phyloP scores from a whole-genome alignment of 1,140 invertebrate species.

The Tribolium madens region DNA sequence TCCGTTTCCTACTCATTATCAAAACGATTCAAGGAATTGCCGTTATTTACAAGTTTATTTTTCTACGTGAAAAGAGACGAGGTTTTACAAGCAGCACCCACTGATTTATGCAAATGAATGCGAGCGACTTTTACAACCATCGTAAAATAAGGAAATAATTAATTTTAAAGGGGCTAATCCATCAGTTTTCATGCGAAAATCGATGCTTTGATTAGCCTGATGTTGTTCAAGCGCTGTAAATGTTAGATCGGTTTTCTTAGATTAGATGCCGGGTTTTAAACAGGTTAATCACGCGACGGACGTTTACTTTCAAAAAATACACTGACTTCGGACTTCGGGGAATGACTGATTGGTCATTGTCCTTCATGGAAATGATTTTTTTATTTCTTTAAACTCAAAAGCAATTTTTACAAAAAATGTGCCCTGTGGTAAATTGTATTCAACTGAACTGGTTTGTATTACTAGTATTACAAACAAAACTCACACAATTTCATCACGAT shows the following conservation, averaged over 20 bases:
- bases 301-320: neutral
- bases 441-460: no score
- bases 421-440: no score
- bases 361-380: no score
- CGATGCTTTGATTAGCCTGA: neutral
- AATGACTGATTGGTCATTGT: no score
- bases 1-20: conserved; percentile 6
- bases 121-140: neutral
- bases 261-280: neutral
- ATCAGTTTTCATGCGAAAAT: conserved; percentile 13
- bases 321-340: neutral
- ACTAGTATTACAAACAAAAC: no score
- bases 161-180: conserved; percentile 16
- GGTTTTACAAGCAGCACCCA: neutral
- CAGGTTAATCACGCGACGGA: conserved; percentile 15
- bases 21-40: neutral
- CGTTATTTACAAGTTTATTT: conserved; percentile 1
- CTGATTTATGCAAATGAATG: neutral
- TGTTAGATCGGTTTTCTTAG: conserved; percentile 18
- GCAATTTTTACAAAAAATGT: no score
- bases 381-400: no score
- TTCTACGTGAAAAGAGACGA: neutral
- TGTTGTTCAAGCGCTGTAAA: conserved; percentile 23
- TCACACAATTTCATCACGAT: no score
- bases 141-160: conserved; percentile 10